Conservation (phyloP, 2,888 invertebrate species). For the Toxonevra muliebris region DNA sequence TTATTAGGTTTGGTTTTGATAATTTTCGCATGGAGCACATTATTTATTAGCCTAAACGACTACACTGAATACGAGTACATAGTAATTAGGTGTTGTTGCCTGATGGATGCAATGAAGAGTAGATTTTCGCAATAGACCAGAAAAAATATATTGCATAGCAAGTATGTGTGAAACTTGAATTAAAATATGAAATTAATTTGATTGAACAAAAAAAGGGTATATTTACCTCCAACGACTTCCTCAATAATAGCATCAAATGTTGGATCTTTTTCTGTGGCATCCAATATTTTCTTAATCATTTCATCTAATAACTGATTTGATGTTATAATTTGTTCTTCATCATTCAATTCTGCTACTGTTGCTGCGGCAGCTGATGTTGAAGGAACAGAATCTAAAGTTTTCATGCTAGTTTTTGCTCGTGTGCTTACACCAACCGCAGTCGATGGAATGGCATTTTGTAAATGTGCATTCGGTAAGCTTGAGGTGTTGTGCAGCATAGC, state of each 20-base stretch:
- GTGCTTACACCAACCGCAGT: background rate
- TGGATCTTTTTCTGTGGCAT: conserved; percentile 60
- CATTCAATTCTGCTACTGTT: background rate
- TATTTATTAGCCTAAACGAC: too few species aligned
- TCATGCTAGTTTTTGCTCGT: background rate
- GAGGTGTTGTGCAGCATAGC: conserved; percentile 30
- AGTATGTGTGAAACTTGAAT: too few species aligned
- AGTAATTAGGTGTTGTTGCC: too few species aligned
- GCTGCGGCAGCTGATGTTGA: background rate
- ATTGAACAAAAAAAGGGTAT: background rate
- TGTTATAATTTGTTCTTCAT: conserved; percentile 31
- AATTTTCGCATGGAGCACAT: too few species aligned
- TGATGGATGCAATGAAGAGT: too few species aligned
- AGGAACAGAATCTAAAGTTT: background rate
- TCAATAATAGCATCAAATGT: conserved; percentile 59
- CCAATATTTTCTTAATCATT: conserved; percentile 58
- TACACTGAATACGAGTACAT: too few species aligned
- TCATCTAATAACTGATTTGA: conserved; percentile 53
- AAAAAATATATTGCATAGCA: too few species aligned
- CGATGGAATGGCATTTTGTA: background rate
- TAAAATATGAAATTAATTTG: too few species aligned
- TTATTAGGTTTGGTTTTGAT: too few species aligned
- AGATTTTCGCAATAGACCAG: too few species aligned
- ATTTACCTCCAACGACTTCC: conserved; percentile 50
- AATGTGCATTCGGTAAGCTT: background rate